Percentiles rank a stretch among this genome's conserved stretches.
Evolutionary conservation across 2,113 vertebrate genomes (phyloP).

Genomic region (Petrocephalus zakoni): DNA sequence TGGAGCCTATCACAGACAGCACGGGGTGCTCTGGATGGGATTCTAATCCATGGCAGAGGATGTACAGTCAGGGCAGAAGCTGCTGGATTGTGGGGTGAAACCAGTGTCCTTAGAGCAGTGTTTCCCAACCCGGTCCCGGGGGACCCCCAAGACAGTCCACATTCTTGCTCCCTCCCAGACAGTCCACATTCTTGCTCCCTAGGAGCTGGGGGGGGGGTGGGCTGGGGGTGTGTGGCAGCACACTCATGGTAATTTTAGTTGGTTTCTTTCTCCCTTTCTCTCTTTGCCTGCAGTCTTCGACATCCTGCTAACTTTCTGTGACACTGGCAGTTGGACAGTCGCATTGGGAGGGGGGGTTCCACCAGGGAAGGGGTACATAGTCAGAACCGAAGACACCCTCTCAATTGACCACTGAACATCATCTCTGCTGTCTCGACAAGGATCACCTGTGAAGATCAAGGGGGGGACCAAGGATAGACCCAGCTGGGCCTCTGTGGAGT

Average conservation of each 20-base stretch:
- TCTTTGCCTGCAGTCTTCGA: conserved; percentile 54
- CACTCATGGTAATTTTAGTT: background rate
- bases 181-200: no score
- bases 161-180: background rate
- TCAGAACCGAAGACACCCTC: conserved; percentile 13
- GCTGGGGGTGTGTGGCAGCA: background rate
- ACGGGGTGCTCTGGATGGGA: background rate
- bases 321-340: conserved; percentile 53
- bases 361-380: conserved; percentile 53
- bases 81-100: no score
- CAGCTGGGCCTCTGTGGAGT: no score
- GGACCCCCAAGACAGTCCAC: background rate
- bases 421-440: background rate
- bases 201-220: no score
- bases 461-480: background rate
- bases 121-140: no score
- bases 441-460: background rate
- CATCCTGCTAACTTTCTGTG: conserved; percentile 50
- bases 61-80: no score
- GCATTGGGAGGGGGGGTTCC: conserved; percentile 56
- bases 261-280: background rate
- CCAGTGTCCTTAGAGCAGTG: background rate
- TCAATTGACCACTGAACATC: background rate
- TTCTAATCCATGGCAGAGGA: background rate
- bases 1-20: background rate